Percentiles rank a stretch among this genome's conserved stretches.
phyloP scores from a whole-genome alignment of 2,113 vertebrate species.

The Echinops telfairi region DNA sequence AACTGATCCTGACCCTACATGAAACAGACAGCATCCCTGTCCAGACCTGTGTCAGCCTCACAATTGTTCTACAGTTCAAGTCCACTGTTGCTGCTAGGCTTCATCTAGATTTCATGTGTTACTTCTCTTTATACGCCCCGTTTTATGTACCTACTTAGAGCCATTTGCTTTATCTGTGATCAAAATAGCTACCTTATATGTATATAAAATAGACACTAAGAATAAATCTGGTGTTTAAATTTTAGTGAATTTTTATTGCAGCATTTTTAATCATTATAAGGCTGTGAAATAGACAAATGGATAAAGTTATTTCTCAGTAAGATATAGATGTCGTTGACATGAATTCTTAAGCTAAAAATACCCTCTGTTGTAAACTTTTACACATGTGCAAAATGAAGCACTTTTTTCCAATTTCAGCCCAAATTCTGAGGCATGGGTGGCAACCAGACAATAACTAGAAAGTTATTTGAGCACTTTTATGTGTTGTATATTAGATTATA shows the following conservation, averaged over 20 bases:
- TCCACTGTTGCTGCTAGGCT: too few relatives aligned
- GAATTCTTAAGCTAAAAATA: background rate
- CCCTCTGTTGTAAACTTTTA: background rate
- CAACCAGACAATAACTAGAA: background rate
- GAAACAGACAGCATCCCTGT: too few relatives aligned
- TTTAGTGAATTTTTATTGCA: background rate
- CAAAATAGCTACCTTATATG: background rate
- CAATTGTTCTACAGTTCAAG: too few relatives aligned
- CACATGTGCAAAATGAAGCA: background rate
- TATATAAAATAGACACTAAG: background rate
- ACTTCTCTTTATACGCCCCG: background rate
- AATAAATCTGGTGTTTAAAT: background rate
- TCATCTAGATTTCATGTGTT: background rate
- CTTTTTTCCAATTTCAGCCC: background rate
- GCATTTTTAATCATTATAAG: background rate
- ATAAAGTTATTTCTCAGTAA: background rate
- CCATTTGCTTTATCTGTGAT: background rate
- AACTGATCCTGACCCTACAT: too few relatives aligned
- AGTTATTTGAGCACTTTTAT: conserved; percentile 1
- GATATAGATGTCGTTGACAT: background rate
- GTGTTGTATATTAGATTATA: conserved; percentile 3
- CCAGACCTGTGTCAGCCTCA: too few relatives aligned
- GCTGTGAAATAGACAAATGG: background rate
- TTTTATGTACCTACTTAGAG: background rate
- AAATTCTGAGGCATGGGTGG: background rate